phyloP scores from a whole-genome alignment of 1,140 invertebrate species.

The Homalodisca vitripennis region DNA sequence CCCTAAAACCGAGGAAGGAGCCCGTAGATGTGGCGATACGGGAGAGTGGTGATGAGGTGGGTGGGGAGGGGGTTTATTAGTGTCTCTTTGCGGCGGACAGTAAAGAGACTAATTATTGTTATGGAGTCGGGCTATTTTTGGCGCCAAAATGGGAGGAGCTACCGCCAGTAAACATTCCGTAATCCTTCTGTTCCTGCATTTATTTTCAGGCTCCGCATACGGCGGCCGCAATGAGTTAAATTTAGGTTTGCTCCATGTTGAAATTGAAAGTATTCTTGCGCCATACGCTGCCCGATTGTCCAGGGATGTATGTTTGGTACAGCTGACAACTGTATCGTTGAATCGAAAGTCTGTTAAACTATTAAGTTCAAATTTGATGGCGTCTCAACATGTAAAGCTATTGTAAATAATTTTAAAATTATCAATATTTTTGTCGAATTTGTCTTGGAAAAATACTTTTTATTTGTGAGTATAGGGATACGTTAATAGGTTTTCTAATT shows the following conservation, averaged over 20 bases:
- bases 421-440: too few relatives aligned
- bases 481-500: too few relatives aligned
- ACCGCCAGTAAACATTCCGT: slow-evolving; percentile 7
- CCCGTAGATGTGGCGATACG: not conserved
- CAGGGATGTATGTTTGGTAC: not conserved
- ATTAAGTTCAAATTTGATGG: too few relatives aligned
- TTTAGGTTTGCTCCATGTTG: too few relatives aligned
- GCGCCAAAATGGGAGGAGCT: not conserved
- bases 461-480: too few relatives aligned
- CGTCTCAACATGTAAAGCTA: too few relatives aligned
- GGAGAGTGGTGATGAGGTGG: not conserved
- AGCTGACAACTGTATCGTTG: too few relatives aligned
- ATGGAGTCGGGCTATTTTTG: slow-evolving; percentile 5
- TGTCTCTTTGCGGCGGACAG: not conserved
- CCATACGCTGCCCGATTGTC: not conserved
- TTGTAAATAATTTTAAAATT: too few relatives aligned
- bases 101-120: slow-evolving; percentile 26
- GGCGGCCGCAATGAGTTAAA: not conserved
- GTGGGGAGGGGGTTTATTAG: slow-evolving; percentile 10
- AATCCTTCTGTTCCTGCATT: not conserved
- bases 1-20: not conserved
- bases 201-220: not conserved
- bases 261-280: too few relatives aligned
- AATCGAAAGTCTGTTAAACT: too few relatives aligned
- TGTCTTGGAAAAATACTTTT: too few relatives aligned